phyloP scores from a whole-genome alignment of 2,797 vertebrate genomes.

The Scolopax rusticola region DNA sequence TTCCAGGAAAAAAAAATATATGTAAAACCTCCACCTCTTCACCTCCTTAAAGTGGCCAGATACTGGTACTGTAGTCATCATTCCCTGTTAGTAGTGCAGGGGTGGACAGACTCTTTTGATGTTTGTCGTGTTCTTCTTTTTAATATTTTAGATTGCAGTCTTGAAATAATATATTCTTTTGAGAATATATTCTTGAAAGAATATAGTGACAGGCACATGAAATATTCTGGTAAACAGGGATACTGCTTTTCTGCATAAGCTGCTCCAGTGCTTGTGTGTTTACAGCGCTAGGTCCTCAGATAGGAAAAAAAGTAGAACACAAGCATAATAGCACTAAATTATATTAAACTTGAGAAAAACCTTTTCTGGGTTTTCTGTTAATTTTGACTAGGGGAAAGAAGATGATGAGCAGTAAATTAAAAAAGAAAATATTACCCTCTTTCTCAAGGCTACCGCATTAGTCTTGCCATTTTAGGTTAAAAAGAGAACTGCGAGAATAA shows the following conservation, averaged over 20 bases:
- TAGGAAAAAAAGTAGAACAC: not conserved
- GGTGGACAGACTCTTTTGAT: not conserved
- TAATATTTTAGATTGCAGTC: slow-evolving; percentile 9
- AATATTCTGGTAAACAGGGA: not conserved
- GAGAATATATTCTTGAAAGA: not conserved
- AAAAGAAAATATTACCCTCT: not conserved
- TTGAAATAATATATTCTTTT: slow-evolving; percentile 16
- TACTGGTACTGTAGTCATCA: slow-evolving; percentile 24
- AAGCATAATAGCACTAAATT: slow-evolving; percentile 39
- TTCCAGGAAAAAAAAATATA: not conserved
- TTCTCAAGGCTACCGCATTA: not conserved
- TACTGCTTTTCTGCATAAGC: slow-evolving; percentile 31
- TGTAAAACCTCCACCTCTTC: not conserved
- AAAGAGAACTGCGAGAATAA: not conserved
- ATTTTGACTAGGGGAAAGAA: not conserved
- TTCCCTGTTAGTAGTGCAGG: not conserved
- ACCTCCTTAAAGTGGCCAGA: not conserved
- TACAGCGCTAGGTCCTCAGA: not conserved
- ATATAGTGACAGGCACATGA: not conserved
- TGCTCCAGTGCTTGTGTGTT: slow-evolving; percentile 40
- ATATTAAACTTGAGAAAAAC: slow-evolving; percentile 28
- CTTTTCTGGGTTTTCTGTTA: not conserved
- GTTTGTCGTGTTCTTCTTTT: slow-evolving; percentile 13
- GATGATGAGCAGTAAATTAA: not conserved
- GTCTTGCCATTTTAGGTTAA: not conserved